Conservation (phyloP, 37 sponge, comb jelly and placozoan genomes). For the Theonella swinhoei region DNA sequence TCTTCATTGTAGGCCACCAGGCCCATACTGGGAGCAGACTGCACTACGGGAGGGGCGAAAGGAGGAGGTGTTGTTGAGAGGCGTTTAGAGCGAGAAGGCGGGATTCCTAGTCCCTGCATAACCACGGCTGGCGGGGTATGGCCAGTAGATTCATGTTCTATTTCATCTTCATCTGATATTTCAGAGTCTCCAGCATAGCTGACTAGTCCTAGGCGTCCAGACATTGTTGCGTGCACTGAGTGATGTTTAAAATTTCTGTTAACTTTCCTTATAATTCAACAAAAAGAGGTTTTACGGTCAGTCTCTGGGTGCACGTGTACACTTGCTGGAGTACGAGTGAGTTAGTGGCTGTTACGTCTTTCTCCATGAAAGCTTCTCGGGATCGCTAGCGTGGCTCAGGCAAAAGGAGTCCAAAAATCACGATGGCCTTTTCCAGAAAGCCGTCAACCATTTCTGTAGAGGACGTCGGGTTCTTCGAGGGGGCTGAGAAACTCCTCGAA, state of each 20-base stretch:
- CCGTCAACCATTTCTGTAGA: conserved; percentile 10
- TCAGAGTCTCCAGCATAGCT: conserved; percentile 60
- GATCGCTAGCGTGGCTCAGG: not conserved
- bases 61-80: not conserved
- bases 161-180: conserved; percentile 53
- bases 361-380: not conserved
- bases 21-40: conserved; percentile 40
- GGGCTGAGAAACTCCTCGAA: conserved; percentile 91
- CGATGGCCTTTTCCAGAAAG: not conserved
- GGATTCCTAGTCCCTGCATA: conserved; percentile 33
- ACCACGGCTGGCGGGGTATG: conserved; percentile 8
- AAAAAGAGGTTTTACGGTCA: not conserved
- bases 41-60: conserved; percentile 30
- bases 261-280: not conserved
- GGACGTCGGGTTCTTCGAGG: conserved; percentile 87
- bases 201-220: conserved; percentile 37
- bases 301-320: no score
- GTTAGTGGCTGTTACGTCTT: not conserved
- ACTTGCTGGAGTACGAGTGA: not conserved
- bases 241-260: not conserved
- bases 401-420: not conserved
- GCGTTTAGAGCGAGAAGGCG: not conserved
- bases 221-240: not conserved
- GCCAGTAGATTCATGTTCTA: conserved; percentile 8
- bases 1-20: conserved; percentile 65